These are phyloP conservation scores for Callionymus lyra DNA, from an alignment of 2,113 vertebrate species.

Conservation along the genomic window DNA sequence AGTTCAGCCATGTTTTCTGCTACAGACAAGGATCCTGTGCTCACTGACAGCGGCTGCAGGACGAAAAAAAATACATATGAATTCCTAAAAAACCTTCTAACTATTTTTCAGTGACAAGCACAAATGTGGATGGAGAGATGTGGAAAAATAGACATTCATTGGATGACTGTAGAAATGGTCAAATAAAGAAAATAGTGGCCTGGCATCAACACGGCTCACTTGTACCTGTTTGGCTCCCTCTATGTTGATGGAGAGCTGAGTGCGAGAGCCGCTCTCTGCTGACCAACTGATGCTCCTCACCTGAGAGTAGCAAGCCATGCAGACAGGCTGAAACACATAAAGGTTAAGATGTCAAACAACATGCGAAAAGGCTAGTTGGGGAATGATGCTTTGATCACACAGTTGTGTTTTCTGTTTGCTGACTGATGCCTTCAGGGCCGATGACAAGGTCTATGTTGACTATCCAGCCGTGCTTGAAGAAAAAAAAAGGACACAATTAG, in stretches of 20 bases:
- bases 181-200: no score
- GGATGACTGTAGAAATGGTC: no score
- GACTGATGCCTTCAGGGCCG: slow-evolving; percentile 81
- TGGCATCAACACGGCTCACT: neutral
- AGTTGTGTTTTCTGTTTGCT: slow-evolving; percentile 73
- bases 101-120: no score
- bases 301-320: slow-evolving; percentile 77
- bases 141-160: no score
- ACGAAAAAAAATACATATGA: neutral
- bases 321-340: slow-evolving; percentile 65
- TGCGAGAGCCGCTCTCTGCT: slow-evolving; percentile 59
- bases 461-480: slow-evolving; percentile 75
- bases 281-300: slow-evolving; percentile 77
- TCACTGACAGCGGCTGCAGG: slow-evolving; percentile 75
- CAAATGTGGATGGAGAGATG: no score
- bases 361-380: no score
- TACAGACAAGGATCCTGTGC: slow-evolving; percentile 71
- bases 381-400: slow-evolving; percentile 46
- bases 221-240: slow-evolving; percentile 76
- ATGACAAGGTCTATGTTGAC: slow-evolving; percentile 86
- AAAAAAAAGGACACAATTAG: slow-evolving; percentile 12
- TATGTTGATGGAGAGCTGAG: slow-evolving; percentile 74
- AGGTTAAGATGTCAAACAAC: neutral
- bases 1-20: slow-evolving; percentile 94
- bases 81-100: no score